Conservation (phyloP, 2,113 vertebrate genomes). For the Colaptes auratus region DNA sequence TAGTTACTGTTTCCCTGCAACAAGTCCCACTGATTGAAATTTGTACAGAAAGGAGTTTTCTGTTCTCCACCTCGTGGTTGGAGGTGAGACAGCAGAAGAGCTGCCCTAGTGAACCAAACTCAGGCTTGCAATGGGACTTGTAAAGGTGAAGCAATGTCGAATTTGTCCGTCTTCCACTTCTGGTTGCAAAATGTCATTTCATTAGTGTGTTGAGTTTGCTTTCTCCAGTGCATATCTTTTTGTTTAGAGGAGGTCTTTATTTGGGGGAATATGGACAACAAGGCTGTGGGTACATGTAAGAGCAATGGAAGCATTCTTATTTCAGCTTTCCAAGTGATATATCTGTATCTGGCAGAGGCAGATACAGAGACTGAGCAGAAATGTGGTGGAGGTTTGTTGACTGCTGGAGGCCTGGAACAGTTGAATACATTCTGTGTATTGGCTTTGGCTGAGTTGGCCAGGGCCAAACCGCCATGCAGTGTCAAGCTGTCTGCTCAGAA, state of each 20-base stretch:
- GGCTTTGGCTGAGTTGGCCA: neutral
- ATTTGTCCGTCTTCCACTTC: constrained; percentile 26
- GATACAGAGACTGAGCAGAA: neutral
- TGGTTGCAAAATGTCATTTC: constrained; percentile 48
- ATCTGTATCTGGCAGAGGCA: neutral
- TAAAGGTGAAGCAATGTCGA: constrained; percentile 11
- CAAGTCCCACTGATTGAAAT: neutral
- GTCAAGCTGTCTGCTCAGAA: neutral
- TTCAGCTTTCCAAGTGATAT: constrained; percentile 17
- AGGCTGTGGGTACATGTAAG: neutral
- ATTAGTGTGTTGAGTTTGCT: constrained; percentile 43
- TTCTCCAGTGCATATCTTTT: neutral
- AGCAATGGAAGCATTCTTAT: constrained; percentile 26
- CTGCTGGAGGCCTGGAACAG: no score
- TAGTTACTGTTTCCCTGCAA: neutral
- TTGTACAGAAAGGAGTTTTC: neutral
- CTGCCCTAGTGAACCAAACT: constrained; percentile 1
- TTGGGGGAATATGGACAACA: neutral
- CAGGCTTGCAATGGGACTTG: constrained; percentile 6
- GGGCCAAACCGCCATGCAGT: neutral
- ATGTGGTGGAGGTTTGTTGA: neutral
- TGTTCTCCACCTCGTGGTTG: neutral
- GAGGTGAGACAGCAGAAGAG: neutral
- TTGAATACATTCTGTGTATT: no score
- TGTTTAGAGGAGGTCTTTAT: constrained; percentile 2